Base-by-base conservation (phyloP, 37 sponge, comb jelly and placozoan genomes). In the Axinella damicornis region DNA sequence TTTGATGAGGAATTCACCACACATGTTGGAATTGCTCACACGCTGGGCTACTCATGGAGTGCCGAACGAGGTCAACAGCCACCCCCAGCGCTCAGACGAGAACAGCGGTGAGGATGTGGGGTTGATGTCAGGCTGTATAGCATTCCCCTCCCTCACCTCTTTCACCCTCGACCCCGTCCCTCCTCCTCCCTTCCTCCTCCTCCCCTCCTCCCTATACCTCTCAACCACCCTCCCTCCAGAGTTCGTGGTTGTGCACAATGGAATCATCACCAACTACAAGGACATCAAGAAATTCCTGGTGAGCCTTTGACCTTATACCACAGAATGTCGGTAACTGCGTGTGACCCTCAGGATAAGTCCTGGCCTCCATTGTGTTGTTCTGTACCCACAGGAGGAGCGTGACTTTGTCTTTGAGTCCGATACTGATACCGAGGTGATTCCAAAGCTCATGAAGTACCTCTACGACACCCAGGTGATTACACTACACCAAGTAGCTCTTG, bases 41-140 rank as follows among this genome's bases (percentile, higher is more conserved):
- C 85, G 99, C 15, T 99, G 99, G 99, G 99, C 99, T 36, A 99
- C 99, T 22, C 99, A 99, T 72, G 99, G 99, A 28, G 96, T 94
- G 15, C 99, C 99, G 28, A 99, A 94, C 65, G 91, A 81, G 31
- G 91, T 95, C 38, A 99, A 99, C 82, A 88, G 92, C 62, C 99
- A 99, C 68, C 99, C 99, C 18, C 99, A 99, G 74, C 56, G 96
- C 62, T 96, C 94, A 2, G 90, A 65, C 11, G 57, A 19, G 2
- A 83, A 85, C 33, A 98, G 94, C 81, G 95, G 95, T 91, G 83
- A 28, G 71, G 46, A 9, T 46, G 46, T 46, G 46, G n/a, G n/a
- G n/a, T n/a, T n/a, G n/a, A n/a, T n/a, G n/a, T n/a, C n/a, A n/a
- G n/a, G n/a, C n/a, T n/a, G n/a, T n/a, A n/a, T n/a, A n/a, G n/a